Conservation (phyloP, 2,797 vertebrate genomes). For the Phalloptychus januarius region DNA sequence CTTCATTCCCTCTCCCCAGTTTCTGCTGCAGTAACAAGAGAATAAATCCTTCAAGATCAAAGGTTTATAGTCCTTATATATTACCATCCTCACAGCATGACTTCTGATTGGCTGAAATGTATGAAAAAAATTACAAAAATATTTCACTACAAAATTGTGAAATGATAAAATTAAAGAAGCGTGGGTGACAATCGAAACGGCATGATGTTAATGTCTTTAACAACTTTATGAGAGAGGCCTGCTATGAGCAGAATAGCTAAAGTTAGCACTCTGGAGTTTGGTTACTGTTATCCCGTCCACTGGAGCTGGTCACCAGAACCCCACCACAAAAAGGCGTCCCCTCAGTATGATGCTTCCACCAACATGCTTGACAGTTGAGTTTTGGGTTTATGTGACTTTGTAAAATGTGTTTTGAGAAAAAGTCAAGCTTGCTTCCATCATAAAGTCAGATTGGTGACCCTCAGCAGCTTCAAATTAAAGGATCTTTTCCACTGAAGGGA, state of each 20-base stretch:
- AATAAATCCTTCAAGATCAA: background rate
- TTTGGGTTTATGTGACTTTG: background rate
- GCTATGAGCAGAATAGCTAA: too few relatives aligned
- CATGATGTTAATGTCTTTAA: background rate
- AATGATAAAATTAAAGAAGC: background rate
- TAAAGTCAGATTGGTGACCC: background rate
- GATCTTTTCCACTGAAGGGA: background rate
- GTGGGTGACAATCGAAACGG: background rate
- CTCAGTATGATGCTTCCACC: background rate
- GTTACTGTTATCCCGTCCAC: background rate
- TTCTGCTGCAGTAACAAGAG: background rate
- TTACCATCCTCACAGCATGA: background rate
- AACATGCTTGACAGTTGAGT: background rate
- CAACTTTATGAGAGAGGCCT: background rate
- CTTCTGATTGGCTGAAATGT: background rate
- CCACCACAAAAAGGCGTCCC: background rate
- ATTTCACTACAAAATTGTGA: background rate
- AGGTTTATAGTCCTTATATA: background rate
- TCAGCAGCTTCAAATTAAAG: background rate
- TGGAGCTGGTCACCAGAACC: background rate
- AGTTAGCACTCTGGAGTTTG: background rate
- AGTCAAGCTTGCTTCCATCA: background rate
- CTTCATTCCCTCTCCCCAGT: background rate
- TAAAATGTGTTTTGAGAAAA: background rate
- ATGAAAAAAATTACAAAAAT: background rate